A percentile compares a stretch with the other conserved stretches of the same genome.
These are phyloP conservation scores for Tetrao urogallus DNA, from an alignment of 2,113 vertebrate species.

Conservation along the genomic window DNA sequence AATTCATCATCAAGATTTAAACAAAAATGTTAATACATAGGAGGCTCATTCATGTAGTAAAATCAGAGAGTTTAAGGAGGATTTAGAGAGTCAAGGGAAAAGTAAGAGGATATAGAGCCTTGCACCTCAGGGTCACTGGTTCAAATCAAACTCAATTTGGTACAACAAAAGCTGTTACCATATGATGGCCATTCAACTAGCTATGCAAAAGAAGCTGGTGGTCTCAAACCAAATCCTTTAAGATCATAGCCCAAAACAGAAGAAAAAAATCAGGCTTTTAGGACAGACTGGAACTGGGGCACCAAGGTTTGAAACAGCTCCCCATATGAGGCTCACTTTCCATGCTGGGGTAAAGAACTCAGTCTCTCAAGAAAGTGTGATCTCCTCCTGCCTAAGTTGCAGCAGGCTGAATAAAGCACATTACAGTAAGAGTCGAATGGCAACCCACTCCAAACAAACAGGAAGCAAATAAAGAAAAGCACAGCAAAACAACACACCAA, in stretches of 20 bases:
- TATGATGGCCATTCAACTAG: not conserved
- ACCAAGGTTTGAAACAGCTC: not conserved
- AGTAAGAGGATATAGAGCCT: not conserved
- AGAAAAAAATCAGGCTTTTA: not conserved
- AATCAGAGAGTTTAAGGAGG: not conserved
- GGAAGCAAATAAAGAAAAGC: not conserved
- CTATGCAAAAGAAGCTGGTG: not conserved
- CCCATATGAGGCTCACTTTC: not conserved
- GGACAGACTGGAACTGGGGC: not conserved
- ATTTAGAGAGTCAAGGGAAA: not conserved
- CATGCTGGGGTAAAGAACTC: not conserved
- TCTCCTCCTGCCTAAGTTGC: not conserved
- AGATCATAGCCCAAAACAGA: not conserved
- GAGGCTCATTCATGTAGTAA: not conserved
- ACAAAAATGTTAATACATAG: not conserved
- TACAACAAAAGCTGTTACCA: not conserved
- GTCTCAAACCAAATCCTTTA: not conserved
- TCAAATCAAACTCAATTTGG: constrained; percentile 51
- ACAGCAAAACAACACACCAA: not conserved
- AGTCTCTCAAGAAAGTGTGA: not conserved
- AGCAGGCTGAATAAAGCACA: not conserved
- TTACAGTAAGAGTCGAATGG: not conserved
- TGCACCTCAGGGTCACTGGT: constrained; percentile 20
- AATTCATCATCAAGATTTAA: not conserved
- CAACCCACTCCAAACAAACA: not conserved